phyloP scores from a whole-genome alignment of 2,113 vertebrate genomes.

The Melanerpes aurifrons region DNA sequence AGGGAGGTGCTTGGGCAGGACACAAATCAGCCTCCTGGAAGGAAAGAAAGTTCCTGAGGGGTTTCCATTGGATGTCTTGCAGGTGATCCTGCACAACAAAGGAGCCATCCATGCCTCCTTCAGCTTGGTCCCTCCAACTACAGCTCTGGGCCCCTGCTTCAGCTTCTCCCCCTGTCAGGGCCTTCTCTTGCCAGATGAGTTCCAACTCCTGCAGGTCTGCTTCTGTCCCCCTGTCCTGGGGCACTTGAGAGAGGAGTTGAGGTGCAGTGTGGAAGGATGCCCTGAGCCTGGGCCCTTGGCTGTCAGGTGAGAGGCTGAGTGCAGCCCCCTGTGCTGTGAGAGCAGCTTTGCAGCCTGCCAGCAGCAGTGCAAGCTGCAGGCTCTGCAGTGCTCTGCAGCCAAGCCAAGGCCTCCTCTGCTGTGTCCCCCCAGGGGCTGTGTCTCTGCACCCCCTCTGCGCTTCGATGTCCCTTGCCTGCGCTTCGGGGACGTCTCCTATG shows the following conservation, averaged over 20 bases:
- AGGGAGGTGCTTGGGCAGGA: not conserved
- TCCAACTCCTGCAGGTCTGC: constrained; percentile 78
- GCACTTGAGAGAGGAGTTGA: constrained; percentile 81
- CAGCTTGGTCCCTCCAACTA: constrained; percentile 68
- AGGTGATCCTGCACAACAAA: constrained; percentile 83
- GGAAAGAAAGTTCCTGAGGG: not conserved
- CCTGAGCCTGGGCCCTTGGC: constrained; percentile 74
- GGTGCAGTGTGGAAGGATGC: constrained; percentile 75
- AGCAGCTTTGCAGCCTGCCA: too few relatives aligned
- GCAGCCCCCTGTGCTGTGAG: too few relatives aligned
- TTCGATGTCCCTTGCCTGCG: constrained; percentile 80
- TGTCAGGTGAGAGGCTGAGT: constrained; percentile 77
- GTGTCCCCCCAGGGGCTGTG: constrained; percentile 79
- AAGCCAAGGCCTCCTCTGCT: not conserved
- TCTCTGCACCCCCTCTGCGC: constrained; percentile 82
- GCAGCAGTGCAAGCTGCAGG: too few relatives aligned
- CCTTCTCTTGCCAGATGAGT: constrained; percentile 68
- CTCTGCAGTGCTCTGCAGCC: too few relatives aligned
- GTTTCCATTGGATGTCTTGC: not conserved
- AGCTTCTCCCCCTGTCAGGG: constrained; percentile 81
- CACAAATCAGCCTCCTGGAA: not conserved
- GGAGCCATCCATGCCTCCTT: constrained; percentile 84
- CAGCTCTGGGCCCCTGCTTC: constrained; percentile 80
- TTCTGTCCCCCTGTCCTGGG: constrained; percentile 81
- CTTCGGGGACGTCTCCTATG: constrained; percentile 87